Evolutionary conservation across 2,888 invertebrate species (phyloP), one percentile per base, ranked within the genome.

Genomic region (Oeneis ivallda): DNA sequence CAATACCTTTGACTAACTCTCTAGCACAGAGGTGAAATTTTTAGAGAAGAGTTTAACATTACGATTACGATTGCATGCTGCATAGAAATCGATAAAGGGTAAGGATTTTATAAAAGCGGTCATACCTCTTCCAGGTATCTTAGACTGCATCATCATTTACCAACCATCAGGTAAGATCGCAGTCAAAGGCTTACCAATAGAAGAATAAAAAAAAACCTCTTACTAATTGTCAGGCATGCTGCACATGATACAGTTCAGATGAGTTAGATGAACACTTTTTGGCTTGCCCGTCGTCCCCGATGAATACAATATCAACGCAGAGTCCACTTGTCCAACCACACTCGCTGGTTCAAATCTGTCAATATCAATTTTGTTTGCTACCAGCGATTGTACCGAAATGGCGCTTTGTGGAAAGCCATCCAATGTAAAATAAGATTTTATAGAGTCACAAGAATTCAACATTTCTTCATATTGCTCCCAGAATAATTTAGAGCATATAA

Each of bases 201-300:
- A n/a, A n/a, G 26, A 5, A 26, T 26, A n/a, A 50, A 50, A 11
- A 50, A 47, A 17, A 15, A 17, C 9, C 2, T 17, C 45, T 8
- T 47, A 87, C 86, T 80, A 26, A 26, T 26, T 79, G 70, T 82
- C 74, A 0, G 82, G 75, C 37, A 83, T 71, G 74, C 83, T 84
- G 65, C 81, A 83, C 34, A 89, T 72, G 57, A 92, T 83, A 67
- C 92, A 85, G 79, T 94, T 95, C 63, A 87, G 81, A 79, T 95
- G 94, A 5, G 94, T 93, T 49, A 95, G 79, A 83, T 93, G 88
- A 1, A 95, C 94, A 41, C 94, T 94, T 82, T 95, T 95, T 0
- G 95, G 94, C 74, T 94, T 80, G 0, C 95, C 95, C 17, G 93
- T 93, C 0, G 95, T 95, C 56, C 95, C 95, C 64, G 95, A 95